Conservation (phyloP, 2,888 invertebrate species). For the Microplitis deprimator region DNA sequence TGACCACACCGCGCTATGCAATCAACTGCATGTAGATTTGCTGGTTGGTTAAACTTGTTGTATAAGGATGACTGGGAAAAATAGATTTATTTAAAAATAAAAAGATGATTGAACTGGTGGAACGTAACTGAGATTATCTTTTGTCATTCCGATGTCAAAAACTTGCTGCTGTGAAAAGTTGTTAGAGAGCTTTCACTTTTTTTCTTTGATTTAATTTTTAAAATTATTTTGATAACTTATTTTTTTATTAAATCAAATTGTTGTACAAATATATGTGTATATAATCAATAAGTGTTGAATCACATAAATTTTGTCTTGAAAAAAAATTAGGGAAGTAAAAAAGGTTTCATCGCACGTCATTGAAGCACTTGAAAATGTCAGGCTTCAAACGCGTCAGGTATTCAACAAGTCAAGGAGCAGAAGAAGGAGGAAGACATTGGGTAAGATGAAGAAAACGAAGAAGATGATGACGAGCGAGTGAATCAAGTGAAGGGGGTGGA, state of each 20-base stretch:
- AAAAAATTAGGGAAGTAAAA: not conserved
- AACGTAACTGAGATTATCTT: conserved; percentile 3
- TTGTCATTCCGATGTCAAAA: conserved; percentile 13
- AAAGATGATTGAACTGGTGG: conserved; percentile 17
- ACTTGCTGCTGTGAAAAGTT: not conserved
- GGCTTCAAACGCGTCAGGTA: conserved; percentile 42
- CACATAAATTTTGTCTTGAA: not conserved
- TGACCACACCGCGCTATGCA: not conserved
- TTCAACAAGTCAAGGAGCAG: conserved; percentile 44
- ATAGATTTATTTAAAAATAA: not conserved
- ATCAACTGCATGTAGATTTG: not conserved
- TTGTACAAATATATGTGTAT: conserved; percentile 9
- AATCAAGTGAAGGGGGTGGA: conserved; percentile 49
- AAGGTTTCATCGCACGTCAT: conserved; percentile 43
- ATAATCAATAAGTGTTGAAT: conserved; percentile 10
- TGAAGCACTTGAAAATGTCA: conserved; percentile 47
- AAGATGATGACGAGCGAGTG: conserved; percentile 41
- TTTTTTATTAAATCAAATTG: not conserved
- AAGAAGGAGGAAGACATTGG: conserved; percentile 36
- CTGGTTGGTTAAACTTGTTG: not conserved
- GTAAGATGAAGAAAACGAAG: conserved; percentile 42
- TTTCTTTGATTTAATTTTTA: not conserved
- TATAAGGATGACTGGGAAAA: not conserved
- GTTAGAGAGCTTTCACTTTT: not conserved
- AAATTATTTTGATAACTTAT: not conserved